phyloP scores from a whole-genome alignment of 2,797 vertebrate species.

The Molossus molossus region DNA sequence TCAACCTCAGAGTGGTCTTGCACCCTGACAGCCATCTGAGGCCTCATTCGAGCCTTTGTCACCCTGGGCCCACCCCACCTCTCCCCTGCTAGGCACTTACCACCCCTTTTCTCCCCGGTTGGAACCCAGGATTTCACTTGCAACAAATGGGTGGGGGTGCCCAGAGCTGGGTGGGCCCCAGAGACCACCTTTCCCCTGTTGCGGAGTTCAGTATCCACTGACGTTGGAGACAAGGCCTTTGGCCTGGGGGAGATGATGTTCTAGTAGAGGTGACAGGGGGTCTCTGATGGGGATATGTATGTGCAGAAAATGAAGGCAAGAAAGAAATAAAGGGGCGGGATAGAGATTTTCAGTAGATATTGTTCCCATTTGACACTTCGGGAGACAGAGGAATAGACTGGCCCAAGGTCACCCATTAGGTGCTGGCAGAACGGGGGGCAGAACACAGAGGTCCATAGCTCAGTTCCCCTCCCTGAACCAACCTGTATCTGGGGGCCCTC shows the following conservation, averaged over 20 bases:
- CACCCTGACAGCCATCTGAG: not conserved
- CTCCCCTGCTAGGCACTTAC: not conserved
- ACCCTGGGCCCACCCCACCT: not conserved
- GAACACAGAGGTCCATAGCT: not conserved
- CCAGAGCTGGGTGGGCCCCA: not conserved
- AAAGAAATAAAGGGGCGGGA: not conserved
- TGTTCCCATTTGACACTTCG: not conserved
- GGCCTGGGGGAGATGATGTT: not conserved
- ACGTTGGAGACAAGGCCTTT: not conserved
- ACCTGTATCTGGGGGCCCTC: not conserved
- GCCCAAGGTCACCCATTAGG: not conserved
- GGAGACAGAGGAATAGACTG: constrained; percentile 38
- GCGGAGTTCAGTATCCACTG: not conserved
- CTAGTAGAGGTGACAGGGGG: not conserved
- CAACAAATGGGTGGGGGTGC: not conserved
- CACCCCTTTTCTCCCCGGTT: not conserved
- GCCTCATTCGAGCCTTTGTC: not conserved
- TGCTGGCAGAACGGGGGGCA: not conserved
- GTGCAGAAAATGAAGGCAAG: not conserved
- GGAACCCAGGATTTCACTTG: constrained; percentile 11
- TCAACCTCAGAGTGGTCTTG: not conserved
- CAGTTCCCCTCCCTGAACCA: not conserved
- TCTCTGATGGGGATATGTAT: not conserved
- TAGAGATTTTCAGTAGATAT: not conserved
- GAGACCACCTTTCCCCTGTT: not conserved